Evolutionary conservation across 64 coral and sea anemone genomes (phyloP).

Genomic region (Pocillopora damicornis): DNA sequence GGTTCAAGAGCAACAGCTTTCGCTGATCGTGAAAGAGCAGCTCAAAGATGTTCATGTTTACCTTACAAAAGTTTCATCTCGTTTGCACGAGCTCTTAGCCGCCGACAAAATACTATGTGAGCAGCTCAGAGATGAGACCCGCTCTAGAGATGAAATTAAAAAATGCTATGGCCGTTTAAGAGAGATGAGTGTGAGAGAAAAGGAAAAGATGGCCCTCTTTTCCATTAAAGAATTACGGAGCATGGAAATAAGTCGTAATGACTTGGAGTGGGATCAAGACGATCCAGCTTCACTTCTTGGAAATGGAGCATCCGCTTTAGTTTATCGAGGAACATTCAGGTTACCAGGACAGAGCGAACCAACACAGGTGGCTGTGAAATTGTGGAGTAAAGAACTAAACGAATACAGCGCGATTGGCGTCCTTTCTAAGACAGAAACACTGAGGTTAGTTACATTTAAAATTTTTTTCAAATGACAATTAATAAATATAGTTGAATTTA

Average conservation of each 20-base stretch:
- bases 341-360: background rate
- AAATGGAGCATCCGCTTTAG: background rate
- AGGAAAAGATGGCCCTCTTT: background rate
- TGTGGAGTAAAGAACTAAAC: background rate
- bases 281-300: constrained; percentile 1
- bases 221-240: background rate
- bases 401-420: background rate
- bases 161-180: background rate
- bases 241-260: background rate
- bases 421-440: background rate
- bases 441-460: background rate
- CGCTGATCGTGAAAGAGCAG: background rate
- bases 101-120: constrained; percentile 2
- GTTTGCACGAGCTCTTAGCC: background rate
- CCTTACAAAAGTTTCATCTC: background rate
- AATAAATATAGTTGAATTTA: too few relatives aligned
- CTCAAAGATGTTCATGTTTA: background rate
- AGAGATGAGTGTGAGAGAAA: background rate
- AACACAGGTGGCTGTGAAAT: background rate
- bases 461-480: background rate
- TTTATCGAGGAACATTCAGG: constrained; percentile 6
- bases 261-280: constrained; percentile 1
- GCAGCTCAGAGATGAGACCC: background rate
- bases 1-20: background rate
- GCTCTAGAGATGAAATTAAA: background rate